Evolutionary conservation across 2,888 invertebrate genomes (phyloP).

Genomic region (Lochmaea crataegi): DNA sequence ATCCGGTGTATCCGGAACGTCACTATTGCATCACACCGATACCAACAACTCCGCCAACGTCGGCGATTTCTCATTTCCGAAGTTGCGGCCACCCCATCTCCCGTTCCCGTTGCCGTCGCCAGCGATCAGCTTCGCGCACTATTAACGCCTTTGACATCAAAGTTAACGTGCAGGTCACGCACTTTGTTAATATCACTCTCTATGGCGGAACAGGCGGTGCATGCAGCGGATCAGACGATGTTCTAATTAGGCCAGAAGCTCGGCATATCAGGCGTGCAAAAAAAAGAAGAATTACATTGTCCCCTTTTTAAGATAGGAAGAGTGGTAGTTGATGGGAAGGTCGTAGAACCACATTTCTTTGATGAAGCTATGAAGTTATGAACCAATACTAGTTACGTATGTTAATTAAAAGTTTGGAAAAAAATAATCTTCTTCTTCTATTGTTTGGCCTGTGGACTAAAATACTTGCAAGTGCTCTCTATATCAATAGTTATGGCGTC

Average conservation of each 20-base stretch:
- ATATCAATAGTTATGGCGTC: conserved; percentile 4
- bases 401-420: no score
- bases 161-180: conserved; percentile 36
- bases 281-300: no score
- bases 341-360: no score
- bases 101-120: conserved; percentile 2
- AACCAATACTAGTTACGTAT: no score
- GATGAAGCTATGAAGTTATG: no score
- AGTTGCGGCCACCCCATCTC: conserved; percentile 11
- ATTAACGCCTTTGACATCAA: conserved; percentile 38
- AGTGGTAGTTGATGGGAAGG: no score
- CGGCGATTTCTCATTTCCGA: conserved; percentile 36
- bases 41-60: conserved; percentile 21
- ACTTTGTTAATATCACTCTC: conserved; percentile 35
- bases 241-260: neutral
- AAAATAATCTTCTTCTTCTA: neutral
- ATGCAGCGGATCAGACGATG: neutral
- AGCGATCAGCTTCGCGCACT: conserved; percentile 14
- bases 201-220: conserved; percentile 15
- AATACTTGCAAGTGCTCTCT: neutral
- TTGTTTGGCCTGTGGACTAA: neutral
- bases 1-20: conserved; percentile 3
- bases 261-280: no score
- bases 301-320: no score
- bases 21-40: conserved; percentile 14